Evolutionary conservation across 2,888 invertebrate species (phyloP).

Genomic region (Rugalucina vietnamica): DNA sequence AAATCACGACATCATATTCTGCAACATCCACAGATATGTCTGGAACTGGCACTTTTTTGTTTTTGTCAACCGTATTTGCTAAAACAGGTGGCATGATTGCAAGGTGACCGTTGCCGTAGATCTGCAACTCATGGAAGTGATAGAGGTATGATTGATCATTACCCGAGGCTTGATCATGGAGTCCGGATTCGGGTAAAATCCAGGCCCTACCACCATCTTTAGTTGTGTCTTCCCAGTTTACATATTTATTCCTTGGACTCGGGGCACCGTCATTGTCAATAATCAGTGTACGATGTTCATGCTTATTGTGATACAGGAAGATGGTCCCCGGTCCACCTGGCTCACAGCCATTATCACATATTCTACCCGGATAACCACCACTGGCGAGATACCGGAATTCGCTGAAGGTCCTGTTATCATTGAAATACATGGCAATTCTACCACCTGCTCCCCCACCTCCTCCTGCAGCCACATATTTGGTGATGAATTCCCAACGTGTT

Average conservation of each 20-base stretch:
- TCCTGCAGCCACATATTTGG: not conserved
- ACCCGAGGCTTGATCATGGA: slow-evolving; percentile 65
- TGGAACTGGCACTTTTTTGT: slow-evolving; percentile 45
- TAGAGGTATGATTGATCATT: slow-evolving; percentile 52
- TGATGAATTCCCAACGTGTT: slow-evolving; percentile 8
- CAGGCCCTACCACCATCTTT: slow-evolving; percentile 72
- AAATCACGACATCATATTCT: slow-evolving; percentile 66
- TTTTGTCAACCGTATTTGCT: slow-evolving; percentile 35
- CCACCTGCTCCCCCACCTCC: slow-evolving; percentile 75
- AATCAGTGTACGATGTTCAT: slow-evolving; percentile 74
- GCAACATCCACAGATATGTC: slow-evolving; percentile 34
- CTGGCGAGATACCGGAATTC: slow-evolving; percentile 73
- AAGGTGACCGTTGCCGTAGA: slow-evolving; percentile 75
- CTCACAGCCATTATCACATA: slow-evolving; percentile 57
- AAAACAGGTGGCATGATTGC: slow-evolving; percentile 68
- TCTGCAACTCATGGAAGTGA: slow-evolving; percentile 76
- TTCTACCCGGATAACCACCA: slow-evolving; percentile 66
- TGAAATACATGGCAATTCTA: slow-evolving; percentile 74
- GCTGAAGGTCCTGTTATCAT: slow-evolving; percentile 71
- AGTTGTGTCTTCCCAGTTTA: slow-evolving; percentile 68
- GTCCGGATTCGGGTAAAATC: slow-evolving; percentile 75
- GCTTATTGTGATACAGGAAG: slow-evolving; percentile 70
- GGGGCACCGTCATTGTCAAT: slow-evolving; percentile 73
- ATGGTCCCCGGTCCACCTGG: slow-evolving; percentile 75
- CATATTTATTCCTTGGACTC: slow-evolving; percentile 63